A percentile compares a stretch with the other conserved stretches of the same genome.
Conservation (phyloP, 2,113 vertebrate genomes). For the Bettongia penicillata region DNA sequence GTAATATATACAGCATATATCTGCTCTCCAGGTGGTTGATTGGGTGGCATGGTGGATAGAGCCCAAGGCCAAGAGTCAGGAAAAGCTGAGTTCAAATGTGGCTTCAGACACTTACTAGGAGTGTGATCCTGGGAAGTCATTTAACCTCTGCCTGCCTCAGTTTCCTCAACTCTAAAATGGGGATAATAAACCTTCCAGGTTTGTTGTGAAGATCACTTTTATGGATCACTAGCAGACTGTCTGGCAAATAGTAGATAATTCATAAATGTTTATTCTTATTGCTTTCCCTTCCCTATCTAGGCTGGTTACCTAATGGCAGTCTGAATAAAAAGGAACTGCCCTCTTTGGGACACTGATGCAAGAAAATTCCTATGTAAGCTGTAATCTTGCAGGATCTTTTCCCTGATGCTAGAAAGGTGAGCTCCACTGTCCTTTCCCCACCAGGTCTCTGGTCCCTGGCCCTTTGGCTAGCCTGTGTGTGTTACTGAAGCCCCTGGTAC, state of each 20-base stretch:
- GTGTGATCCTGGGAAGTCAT: neutral
- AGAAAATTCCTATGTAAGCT: neutral
- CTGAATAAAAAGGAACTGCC: neutral
- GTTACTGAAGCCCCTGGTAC: neutral
- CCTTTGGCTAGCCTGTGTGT: neutral
- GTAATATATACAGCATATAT: neutral
- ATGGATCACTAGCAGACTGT: neutral
- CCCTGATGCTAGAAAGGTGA: neutral
- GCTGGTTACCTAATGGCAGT: neutral
- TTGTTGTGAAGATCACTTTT: neutral
- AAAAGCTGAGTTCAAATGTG: neutral
- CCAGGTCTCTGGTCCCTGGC: neutral
- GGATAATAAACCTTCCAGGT: neutral
- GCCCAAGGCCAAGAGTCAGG: neutral
- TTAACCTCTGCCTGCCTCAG: neutral
- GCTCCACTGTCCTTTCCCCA: neutral
- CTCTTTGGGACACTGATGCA: neutral
- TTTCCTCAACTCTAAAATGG: neutral
- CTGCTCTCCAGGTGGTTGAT: neutral
- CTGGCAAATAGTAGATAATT: neutral
- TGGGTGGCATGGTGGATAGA: neutral
- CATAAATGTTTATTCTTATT: neutral
- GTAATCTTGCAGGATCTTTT: neutral
- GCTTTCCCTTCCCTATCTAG: neutral
- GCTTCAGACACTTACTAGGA: neutral